These are phyloP conservation scores for Nothobranchius furzeri DNA, from an alignment of 2,113 vertebrate genomes.

Conservation along the genomic window DNA sequence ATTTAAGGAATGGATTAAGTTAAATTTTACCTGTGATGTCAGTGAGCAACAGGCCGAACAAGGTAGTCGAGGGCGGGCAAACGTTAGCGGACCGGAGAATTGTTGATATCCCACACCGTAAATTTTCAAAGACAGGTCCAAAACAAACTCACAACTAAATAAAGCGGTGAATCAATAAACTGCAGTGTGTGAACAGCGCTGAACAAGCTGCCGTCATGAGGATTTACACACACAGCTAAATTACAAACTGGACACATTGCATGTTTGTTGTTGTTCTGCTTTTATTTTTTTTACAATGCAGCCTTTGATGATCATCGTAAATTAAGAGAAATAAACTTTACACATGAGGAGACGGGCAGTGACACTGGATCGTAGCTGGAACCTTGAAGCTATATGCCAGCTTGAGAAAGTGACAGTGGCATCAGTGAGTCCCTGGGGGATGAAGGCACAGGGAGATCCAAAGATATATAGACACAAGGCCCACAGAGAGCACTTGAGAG, in stretches of 20 bases:
- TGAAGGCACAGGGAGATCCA: constrained; percentile 32
- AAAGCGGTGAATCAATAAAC: constrained; percentile 55
- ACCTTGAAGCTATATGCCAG: constrained; percentile 48
- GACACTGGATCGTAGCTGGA: constrained; percentile 19
- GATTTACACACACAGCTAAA: constrained; percentile 34
- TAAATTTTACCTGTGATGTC: neutral
- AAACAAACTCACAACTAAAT: constrained; percentile 42
- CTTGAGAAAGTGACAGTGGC: constrained; percentile 38
- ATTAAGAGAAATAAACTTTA: constrained; percentile 55
- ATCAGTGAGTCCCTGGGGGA: constrained; percentile 30
- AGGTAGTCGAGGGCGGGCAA: constrained; percentile 29
- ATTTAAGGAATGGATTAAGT: too few relatives aligned
- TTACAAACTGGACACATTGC: constrained; percentile 1
- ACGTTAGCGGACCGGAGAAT: constrained; percentile 32
- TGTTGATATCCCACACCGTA: constrained; percentile 19
- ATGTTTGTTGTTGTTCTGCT: constrained; percentile 18
- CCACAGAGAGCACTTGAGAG: constrained; percentile 42
- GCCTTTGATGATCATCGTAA: constrained; percentile 33
- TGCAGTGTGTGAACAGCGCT: constrained; percentile 49
- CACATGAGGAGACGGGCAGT: constrained; percentile 22
- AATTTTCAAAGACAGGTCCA: constrained; percentile 47
- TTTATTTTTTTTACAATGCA: neutral
- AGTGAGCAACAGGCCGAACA: neutral
- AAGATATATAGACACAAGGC: constrained; percentile 41
- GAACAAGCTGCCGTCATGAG: constrained; percentile 59